A percentile compares a stretch with the other conserved stretches of the same genome.
Conservation (phyloP, 2,797 vertebrate genomes). For the Gymnothorax javanicus region DNA sequence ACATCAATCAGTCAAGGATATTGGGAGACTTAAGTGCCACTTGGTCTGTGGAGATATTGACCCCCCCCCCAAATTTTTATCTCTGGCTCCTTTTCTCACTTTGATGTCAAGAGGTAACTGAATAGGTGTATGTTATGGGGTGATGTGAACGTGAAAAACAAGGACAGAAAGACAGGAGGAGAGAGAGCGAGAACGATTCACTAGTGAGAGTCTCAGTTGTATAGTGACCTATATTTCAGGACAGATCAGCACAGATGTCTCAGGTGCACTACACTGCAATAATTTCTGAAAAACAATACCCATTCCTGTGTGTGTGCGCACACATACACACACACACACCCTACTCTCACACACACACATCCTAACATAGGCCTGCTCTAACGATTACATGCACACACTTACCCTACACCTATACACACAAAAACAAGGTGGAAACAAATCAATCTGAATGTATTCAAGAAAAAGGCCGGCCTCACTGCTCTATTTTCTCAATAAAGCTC, state of each 20-base stretch:
- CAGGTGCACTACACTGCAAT: conserved; percentile 39
- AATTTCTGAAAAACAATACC: conserved; percentile 55
- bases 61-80: not conserved
- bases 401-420: not conserved
- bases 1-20: conserved; percentile 32
- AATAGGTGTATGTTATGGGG: conserved; percentile 42
- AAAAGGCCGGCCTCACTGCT: not conserved
- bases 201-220: conserved; percentile 61
- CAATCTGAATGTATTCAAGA: not conserved
- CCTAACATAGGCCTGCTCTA: conserved; percentile 1
- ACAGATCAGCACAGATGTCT: conserved; percentile 67
- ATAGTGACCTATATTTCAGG: conserved; percentile 72
- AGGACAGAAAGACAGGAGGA: conserved; percentile 19
- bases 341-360: conserved; percentile 26
- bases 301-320: not conserved
- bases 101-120: conserved; percentile 20
- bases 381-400: no score
- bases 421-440: not conserved
- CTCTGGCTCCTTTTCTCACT: not conserved
- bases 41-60: not conserved
- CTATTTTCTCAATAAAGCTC: not conserved
- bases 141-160: conserved; percentile 17
- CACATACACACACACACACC: conserved; percentile 4
- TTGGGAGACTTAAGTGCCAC: conserved; percentile 14
- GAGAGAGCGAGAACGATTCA: conserved; percentile 22